Base-by-base conservation (phyloP, 1,140 invertebrate genomes). In the Aphidius gifuensis region DNA sequence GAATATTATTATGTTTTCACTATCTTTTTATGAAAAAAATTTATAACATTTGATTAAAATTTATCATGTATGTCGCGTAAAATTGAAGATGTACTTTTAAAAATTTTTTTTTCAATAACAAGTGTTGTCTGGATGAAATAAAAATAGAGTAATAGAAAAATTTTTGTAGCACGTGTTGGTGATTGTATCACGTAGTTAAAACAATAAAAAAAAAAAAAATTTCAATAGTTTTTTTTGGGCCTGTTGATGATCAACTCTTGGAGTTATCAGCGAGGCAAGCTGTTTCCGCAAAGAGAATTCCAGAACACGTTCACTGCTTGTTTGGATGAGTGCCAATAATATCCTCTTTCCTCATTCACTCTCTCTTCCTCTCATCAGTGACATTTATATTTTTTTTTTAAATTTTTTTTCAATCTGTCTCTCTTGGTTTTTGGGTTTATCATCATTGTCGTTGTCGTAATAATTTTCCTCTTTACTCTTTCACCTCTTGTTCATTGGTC, bases 291-390 rank as follows among this genome's bases (percentile, higher is more conserved):
- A 55, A 61, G 61, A 64, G 56, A 57, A 61, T 58, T 61, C 62
- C 60, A 66, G 61, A 66, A 61, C 60, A 61, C 63, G 61, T 53
- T 64, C 51, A 49, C 57, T 40, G 45, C 58, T 62, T 57, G 61
- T 68, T 67, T 77, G 75, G 74, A 74, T 58, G 49, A 9, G 43
- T 44, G 69, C 75, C 73, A 53, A 38, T 44, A 8, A 44, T 44
- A 49, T 32, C 46, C 32, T 59, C 57, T 42, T 38, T 55, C 21
- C 39, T 46, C 43, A 21, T 9, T 60, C 38, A 9, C n/a, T 38
- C 43, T 58, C n/a, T 60, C 58, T 60, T 40, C 0, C 40, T 43
- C 47, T 47, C 46, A 42, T 21, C 16, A 16, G n/a, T 42, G 9
- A 11, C 9, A 9, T 11, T 56, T n/a, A 16, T 42, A n/a, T 16